These are phyloP conservation scores for Anoplolepis gracilipes DNA, from an alignment of 1,140 invertebrate species.

Conservation along the genomic window DNA sequence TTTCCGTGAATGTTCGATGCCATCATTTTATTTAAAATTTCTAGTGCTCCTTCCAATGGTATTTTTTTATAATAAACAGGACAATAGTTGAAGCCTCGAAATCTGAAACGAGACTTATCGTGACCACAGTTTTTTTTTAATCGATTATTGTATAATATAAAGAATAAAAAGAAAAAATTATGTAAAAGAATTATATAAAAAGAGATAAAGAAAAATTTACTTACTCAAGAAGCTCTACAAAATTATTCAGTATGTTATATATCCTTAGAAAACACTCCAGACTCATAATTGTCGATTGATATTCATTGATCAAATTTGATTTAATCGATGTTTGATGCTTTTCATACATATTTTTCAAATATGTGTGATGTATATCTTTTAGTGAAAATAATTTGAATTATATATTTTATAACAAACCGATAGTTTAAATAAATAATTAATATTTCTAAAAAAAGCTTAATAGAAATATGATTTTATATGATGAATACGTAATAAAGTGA, in stretches of 20 bases:
- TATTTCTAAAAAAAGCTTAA: no score
- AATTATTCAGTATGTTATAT: background rate
- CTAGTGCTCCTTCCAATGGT: constrained; percentile 19
- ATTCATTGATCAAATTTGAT: background rate
- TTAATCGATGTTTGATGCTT: background rate
- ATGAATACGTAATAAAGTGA: no score
- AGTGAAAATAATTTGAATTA: background rate
- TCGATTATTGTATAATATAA: background rate
- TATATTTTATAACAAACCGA: background rate
- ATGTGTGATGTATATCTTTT: background rate
- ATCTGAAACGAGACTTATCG: background rate
- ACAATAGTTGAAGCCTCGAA: background rate
- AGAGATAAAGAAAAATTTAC: background rate
- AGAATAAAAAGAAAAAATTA: background rate
- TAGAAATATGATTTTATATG: no score
- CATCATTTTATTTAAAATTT: background rate
- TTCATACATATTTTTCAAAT: background rate
- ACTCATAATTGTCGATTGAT: background rate
- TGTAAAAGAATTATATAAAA: no score
- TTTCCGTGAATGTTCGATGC: background rate
- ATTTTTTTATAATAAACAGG: constrained; percentile 9
- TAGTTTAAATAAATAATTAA: no score
- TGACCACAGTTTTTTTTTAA: background rate
- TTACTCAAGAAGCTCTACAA: background rate
- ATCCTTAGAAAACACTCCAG: background rate